Percentiles rank a stretch among this genome's conserved stretches.
Conservation (phyloP, 2,888 invertebrate genomes). For the Cylloceria caligata region DNA sequence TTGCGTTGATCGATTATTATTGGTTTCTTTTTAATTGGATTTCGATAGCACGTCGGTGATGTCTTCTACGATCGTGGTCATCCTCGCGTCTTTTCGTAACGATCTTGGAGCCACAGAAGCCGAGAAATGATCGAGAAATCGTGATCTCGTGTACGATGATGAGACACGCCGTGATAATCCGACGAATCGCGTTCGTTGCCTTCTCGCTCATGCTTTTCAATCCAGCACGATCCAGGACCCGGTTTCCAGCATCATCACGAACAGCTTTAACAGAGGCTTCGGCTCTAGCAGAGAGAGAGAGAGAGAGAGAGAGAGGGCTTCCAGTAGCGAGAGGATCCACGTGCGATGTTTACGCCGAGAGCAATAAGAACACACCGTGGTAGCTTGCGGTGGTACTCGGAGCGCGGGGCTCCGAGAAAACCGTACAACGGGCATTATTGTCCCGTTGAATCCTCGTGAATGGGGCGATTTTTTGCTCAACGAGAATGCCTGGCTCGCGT, state of each 20-base stretch:
- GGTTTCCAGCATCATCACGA: slow-evolving; percentile 5
- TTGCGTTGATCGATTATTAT: slow-evolving; percentile 52
- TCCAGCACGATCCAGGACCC: slow-evolving; percentile 9
- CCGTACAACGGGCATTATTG: slow-evolving; percentile 63
- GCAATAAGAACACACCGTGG: slow-evolving; percentile 36
- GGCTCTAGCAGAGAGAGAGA: slow-evolving; percentile 1
- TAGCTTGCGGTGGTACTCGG: background rate
- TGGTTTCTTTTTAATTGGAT: slow-evolving; percentile 54
- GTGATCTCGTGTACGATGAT: slow-evolving; percentile 40
- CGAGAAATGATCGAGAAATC: slow-evolving; percentile 41
- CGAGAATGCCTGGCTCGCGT: slow-evolving; percentile 41
- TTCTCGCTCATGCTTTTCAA: slow-evolving; percentile 3
- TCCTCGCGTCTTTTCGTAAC: slow-evolving; percentile 6
- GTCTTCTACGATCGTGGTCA: background rate
- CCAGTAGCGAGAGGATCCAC: slow-evolving; percentile 28
- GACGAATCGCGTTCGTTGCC: slow-evolving; percentile 4
- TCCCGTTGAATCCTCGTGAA: slow-evolving; percentile 61
- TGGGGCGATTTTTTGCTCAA: slow-evolving; percentile 51
- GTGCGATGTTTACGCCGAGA: slow-evolving; percentile 49
- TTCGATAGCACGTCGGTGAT: slow-evolving; percentile 15
- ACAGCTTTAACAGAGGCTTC: no score
- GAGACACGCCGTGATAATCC: slow-evolving; percentile 39
- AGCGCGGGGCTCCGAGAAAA: slow-evolving; percentile 31
- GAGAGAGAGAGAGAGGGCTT: background rate
- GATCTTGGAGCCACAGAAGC: slow-evolving; percentile 1